Evolutionary conservation across 2,113 vertebrate genomes (phyloP), one percentile per base, ranked within the genome.

Genomic region (Lutjanus erythropterus): DNA sequence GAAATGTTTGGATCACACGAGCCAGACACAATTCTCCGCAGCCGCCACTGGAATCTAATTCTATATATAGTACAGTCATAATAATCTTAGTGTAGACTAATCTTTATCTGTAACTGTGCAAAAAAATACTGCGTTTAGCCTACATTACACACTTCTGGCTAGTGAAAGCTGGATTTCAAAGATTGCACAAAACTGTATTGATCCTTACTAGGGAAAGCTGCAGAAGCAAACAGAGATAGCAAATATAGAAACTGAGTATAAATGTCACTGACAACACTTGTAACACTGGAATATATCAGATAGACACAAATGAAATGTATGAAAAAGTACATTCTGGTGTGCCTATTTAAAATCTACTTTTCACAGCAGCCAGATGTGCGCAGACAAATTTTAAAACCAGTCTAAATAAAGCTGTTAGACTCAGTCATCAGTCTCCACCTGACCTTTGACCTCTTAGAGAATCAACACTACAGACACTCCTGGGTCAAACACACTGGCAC

Each of bases 401-500:
- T 41, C 19, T 56, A 61, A 62, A 74, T 72, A 71, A 69, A 74
- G 44, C 44, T 23, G 4, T 31, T 9, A 1, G 6, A 61, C 16
- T 81, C 73, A 53, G 23, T 78, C 70, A 55, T 72, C 75, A 78
- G 39, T 53, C 64, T 70, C 52, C n/a, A 62, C 37, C 53, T 85
- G 86, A 92, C 84, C 74, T 86, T 56, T 91, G 71, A 89, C 85
- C 71, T 74, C 15, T 21, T 56, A 21, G 23, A 83, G 83, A 76
- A 85, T 75, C 74, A 49, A 80, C 88, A 88, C 86, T 91, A 88
- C 56, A 89, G 55, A 81, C 60, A 60, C 75, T 81, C 59, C 29
- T 74, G 55, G 69, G 29, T 79, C 75, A 79, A 77, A 70, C 78
- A 84, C 68, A 52, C 61, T 15, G 58, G 35, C 53, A 52, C 71